Conservation (phyloP, 2,888 invertebrate genomes). For the Schizaphis graminum region DNA sequence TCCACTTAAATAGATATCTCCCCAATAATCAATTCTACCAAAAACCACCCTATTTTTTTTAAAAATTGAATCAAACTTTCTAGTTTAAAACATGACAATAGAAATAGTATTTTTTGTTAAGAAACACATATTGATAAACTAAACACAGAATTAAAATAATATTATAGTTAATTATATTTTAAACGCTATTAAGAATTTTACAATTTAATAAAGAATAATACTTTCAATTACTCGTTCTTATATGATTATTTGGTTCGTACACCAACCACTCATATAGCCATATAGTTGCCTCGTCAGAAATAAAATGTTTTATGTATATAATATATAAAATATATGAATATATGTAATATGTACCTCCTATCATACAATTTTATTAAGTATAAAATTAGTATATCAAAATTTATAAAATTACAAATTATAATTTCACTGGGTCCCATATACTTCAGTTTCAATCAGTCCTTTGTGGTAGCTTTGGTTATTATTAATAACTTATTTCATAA, state of each 20-base stretch:
- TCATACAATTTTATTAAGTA: no score
- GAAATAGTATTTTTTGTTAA: no score
- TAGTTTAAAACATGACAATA: background rate
- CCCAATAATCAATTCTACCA: background rate
- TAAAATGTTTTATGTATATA: conserved; percentile 70
- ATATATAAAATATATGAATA: no score
- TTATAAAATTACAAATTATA: no score
- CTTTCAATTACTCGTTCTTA: conserved; percentile 84
- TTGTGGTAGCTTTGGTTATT: no score
- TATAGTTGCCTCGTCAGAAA: conserved; percentile 95
- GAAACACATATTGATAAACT: background rate
- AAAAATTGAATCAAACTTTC: background rate
- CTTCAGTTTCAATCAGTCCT: no score
- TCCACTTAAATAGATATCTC: background rate
- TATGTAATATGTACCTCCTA: no score
- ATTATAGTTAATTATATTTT: background rate
- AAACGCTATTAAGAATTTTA: background rate
- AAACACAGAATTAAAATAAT: background rate
- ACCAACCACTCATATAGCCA: conserved; percentile 92
- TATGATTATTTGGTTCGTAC: conserved; percentile 84
- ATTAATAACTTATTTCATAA: no score
- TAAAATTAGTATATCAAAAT: no score
- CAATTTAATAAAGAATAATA: background rate
- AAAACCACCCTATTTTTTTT: background rate
- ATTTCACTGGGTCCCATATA: no score